Conservation (phyloP, 2,113 vertebrate genomes). For the Cyanoramphus novaezelandiae region DNA sequence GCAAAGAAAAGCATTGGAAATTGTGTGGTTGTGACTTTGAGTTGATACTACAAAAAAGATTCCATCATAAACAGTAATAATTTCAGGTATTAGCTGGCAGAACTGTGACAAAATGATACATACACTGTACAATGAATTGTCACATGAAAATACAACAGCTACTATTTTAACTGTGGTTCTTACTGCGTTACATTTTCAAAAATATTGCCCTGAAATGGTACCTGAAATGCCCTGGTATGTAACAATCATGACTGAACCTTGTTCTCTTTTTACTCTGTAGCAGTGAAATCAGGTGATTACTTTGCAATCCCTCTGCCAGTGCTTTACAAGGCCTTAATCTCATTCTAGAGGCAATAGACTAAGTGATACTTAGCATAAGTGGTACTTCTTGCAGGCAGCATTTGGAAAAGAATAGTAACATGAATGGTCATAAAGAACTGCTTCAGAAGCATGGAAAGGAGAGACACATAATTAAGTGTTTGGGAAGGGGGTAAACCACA, state of each 20-base stretch:
- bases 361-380: background rate
- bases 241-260: background rate
- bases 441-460: background rate
- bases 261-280: background rate
- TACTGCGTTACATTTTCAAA: background rate
- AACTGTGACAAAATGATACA: background rate
- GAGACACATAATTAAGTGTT: background rate
- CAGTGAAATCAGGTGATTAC: background rate
- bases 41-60: background rate
- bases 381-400: background rate
- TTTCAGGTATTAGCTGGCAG: background rate
- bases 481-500: background rate
- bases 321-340: background rate
- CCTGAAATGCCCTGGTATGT: background rate
- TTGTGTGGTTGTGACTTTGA: background rate
- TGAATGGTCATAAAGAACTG: background rate
- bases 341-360: background rate
- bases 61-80: background rate
- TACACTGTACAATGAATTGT: background rate
- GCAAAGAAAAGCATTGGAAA: background rate
- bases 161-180: background rate
- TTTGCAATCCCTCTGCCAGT: background rate
- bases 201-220: background rate
- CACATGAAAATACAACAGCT: background rate
- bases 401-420: background rate